Evolutionary conservation across 2,797 vertebrate species (phyloP), one percentile per base, ranked within the genome.

Genomic region (Cirrhinus molitorella): DNA sequence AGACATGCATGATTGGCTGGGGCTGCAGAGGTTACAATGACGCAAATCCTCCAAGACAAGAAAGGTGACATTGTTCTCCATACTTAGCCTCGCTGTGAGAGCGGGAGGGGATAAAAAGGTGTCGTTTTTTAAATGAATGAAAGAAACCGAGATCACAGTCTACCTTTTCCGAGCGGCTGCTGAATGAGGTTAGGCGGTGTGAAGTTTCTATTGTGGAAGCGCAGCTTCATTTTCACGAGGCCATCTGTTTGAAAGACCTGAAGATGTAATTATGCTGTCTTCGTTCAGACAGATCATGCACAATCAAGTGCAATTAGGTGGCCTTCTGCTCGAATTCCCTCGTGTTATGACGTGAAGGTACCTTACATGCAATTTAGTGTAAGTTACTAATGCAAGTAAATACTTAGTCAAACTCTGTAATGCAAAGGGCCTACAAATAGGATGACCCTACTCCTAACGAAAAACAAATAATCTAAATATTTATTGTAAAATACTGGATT

Each of bases 21-120:
- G 81, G 76, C 65, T 28, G 47, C 59, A 16, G 51, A 79, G 51
- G 80, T 79, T 74, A 82, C 40, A 55, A 59, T 81, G 63, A 86
- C 47, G 51, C 79, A 25, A 87, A 84, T 84, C 80, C 65, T 72
- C 43, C n/a, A 88, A 84, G 81, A 84, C 79, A 87, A 88, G 87
- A 83, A 87, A 87, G 85, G 84, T 88, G 84, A 87, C 84, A 83
- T 84, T 87, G 81, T 63, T 80, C 66, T 83, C 68, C 49, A 55
- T 70, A 47, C 71, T 55, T 71, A 57, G 76, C 34, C 28, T 70
- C 25, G 37, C 45, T 53, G 51, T 57, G 12, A 80, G 45, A 47
- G 17, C 0, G 61, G 31, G 21, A 71, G 13, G 55, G 34, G 59
- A 47, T 71, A 8, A 70, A 78, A 53, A 74, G 40, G 45, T 34